These are phyloP conservation scores for Cephus nigrinus DNA, from an alignment of 2,888 invertebrate species.

Conservation along the genomic window DNA sequence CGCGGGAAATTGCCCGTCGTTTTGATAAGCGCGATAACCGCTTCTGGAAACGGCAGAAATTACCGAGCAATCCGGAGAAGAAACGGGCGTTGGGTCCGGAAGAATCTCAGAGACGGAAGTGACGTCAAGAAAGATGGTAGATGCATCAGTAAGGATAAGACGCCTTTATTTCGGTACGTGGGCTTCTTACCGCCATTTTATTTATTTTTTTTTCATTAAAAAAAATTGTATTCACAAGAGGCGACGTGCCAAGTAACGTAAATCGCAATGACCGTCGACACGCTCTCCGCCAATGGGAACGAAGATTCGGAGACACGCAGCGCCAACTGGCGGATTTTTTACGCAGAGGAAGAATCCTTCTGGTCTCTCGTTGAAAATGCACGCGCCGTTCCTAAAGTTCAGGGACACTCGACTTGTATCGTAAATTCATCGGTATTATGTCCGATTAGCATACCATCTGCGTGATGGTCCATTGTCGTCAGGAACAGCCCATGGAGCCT, in stretches of 20 bases:
- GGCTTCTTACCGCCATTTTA: background rate
- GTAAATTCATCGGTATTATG: constrained; percentile 51
- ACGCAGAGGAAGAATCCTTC: background rate
- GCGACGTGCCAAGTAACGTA: constrained; percentile 10
- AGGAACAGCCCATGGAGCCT: constrained; percentile 26
- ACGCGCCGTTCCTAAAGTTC: constrained; percentile 20
- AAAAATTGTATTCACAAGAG: background rate
- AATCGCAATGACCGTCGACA: constrained; percentile 14
- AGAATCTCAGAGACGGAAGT: background rate
- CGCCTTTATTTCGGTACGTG: background rate
- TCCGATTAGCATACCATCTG: constrained; percentile 45
- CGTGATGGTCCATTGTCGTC: constrained; percentile 29
- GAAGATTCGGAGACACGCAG: background rate
- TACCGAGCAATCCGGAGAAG: background rate
- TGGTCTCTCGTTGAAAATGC: background rate
- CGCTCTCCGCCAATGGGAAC: background rate
- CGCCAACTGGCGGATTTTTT: background rate
- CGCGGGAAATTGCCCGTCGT: constrained; percentile 41
- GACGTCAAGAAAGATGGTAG: background rate
- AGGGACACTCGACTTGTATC: constrained; percentile 35
- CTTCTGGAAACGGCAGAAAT: constrained; percentile 7
- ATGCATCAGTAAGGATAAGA: background rate
- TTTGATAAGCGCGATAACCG: constrained; percentile 26
- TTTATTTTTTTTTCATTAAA: background rate
- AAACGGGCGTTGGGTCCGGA: background rate